These are phyloP conservation scores for Agrypnus murinus DNA, from an alignment of 2,888 invertebrate genomes.

Conservation along the genomic window DNA sequence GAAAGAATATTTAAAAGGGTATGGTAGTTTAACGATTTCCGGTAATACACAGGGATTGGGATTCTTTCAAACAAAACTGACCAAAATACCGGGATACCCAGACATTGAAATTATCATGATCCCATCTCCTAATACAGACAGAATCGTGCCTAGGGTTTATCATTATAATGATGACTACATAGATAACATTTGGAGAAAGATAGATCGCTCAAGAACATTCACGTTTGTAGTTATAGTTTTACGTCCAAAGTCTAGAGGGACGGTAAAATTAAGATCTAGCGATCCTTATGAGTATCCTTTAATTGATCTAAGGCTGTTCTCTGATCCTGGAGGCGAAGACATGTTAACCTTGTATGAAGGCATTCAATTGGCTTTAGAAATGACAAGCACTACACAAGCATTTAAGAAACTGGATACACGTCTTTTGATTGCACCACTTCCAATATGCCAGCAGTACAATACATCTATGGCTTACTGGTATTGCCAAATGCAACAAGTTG, in stretches of 20 bases:
- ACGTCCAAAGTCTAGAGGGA: conserved; percentile 73
- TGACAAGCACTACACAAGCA: conserved; percentile 72
- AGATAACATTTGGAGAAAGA: conserved; percentile 66
- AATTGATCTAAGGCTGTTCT: conserved; percentile 80
- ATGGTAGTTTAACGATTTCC: conserved; percentile 56
- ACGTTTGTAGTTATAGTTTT: conserved; percentile 70
- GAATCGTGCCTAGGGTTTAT: conserved; percentile 52
- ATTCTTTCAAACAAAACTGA: conserved; percentile 53
- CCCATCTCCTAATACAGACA: conserved; percentile 69
- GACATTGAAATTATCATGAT: conserved; percentile 66
- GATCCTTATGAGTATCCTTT: conserved; percentile 78
- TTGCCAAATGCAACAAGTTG: conserved; percentile 53
- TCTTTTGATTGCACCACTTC: conserved; percentile 56
- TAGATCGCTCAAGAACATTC: conserved; percentile 20
- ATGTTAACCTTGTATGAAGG: conserved; percentile 74
- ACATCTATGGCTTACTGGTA: conserved; percentile 54
- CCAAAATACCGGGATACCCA: conserved; percentile 54
- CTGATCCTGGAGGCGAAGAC: conserved; percentile 71
- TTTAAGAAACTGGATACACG: conserved; percentile 73
- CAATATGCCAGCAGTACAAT: conserved; percentile 39
- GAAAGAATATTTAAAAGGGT: conserved; percentile 51
- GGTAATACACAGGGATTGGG: conserved; percentile 57
- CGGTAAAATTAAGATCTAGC: conserved; percentile 72
- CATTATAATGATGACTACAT: conserved; percentile 57
- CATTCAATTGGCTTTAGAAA: conserved; percentile 66